phyloP scores from a whole-genome alignment of 2,888 invertebrate species.

The Pyrrhosoma nymphula region DNA sequence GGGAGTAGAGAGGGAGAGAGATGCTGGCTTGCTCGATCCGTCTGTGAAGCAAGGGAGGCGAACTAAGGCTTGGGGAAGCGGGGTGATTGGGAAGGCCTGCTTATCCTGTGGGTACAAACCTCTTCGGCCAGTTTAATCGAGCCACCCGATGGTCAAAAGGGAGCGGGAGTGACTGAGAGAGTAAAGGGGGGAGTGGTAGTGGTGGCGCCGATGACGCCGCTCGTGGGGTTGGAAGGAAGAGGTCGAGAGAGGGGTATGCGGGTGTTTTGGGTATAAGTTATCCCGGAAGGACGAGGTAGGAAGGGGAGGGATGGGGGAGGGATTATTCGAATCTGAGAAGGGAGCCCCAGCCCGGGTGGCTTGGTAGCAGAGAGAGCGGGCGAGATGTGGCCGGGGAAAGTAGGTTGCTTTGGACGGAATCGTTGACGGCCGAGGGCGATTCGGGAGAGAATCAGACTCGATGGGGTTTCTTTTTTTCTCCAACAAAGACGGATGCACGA shows the following conservation, averaged over 20 bases:
- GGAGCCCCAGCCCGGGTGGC: not conserved
- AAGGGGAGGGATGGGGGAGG: not conserved
- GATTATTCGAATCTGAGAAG: not conserved
- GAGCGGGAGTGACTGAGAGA: not conserved
- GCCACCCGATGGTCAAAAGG: not conserved
- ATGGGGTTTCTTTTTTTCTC: too few species aligned
- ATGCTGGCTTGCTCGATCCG: not conserved
- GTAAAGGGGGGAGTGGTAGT: not conserved
- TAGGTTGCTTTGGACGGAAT: not conserved
- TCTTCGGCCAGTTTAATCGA: slow-evolving; percentile 7
- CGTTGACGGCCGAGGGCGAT: too few species aligned
- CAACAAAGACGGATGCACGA: too few species aligned
- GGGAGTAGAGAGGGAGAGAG: not conserved
- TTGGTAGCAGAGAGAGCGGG: not conserved
- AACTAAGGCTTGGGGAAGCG: not conserved
- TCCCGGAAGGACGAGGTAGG: not conserved
- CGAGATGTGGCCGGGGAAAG: not conserved
- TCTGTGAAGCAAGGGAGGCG: not conserved
- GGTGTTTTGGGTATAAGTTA: not conserved
- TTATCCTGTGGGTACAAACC: slow-evolving; percentile 21
- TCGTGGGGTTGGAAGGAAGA: not conserved
- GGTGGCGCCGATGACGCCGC: not conserved
- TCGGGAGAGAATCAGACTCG: too few species aligned
- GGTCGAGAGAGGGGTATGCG: not conserved
- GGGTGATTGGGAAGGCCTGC: not conserved